Conservation (phyloP, 2,888 invertebrate species). For the Pteria penguin region DNA sequence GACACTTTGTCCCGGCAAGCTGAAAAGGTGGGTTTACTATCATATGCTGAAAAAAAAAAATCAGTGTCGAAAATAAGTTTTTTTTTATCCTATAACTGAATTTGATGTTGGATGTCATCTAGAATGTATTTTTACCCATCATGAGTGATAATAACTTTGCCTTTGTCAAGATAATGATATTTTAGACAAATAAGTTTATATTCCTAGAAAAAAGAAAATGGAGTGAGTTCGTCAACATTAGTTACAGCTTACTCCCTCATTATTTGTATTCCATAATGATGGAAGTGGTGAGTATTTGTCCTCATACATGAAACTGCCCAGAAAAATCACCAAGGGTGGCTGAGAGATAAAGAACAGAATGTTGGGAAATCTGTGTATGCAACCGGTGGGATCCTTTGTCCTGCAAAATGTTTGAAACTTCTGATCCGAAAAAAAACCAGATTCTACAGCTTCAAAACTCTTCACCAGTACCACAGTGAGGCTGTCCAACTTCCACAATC, state of each 20-base stretch:
- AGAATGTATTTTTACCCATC: background rate
- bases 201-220: too few relatives aligned
- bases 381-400: background rate
- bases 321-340: slow-evolving; percentile 4
- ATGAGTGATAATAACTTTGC: too few relatives aligned
- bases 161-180: too few relatives aligned
- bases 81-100: too few relatives aligned
- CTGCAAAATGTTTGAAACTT: background rate
- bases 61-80: too few relatives aligned
- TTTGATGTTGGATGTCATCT: too few relatives aligned
- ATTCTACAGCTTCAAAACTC: background rate
- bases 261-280: background rate
- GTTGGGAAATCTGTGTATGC: background rate
- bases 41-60: too few relatives aligned
- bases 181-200: too few relatives aligned
- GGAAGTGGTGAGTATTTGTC: background rate
- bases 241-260: background rate
- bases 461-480: background rate
- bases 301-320: background rate
- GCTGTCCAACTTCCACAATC: background rate
- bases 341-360: background rate
- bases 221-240: background rate
- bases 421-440: background rate
- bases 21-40: too few relatives aligned
- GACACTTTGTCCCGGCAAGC: too few relatives aligned